phyloP scores from a whole-genome alignment of 1,140 invertebrate genomes.

The Fopius arisanus region DNA sequence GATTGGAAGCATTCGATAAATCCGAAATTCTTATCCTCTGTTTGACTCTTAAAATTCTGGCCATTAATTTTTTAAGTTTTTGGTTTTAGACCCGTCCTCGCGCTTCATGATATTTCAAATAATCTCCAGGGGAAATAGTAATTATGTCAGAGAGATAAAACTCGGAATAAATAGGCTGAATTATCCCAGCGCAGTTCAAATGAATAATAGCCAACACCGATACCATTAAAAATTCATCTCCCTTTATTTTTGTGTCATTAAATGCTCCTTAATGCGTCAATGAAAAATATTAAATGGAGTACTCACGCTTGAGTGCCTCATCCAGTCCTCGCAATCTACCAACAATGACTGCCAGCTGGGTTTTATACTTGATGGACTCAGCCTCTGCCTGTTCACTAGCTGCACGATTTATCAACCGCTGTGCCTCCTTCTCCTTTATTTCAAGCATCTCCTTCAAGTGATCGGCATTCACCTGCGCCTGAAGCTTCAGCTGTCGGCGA shows the following conservation, averaged over 20 bases:
- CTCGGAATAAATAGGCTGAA: too few species aligned
- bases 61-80: too few species aligned
- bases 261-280: background rate
- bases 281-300: constrained; percentile 10
- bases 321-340: constrained; percentile 89
- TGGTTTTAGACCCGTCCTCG: too few species aligned
- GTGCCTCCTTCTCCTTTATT: constrained; percentile 75
- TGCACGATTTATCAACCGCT: constrained; percentile 70
- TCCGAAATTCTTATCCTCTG: too few species aligned
- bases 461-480: constrained; percentile 84
- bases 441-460: constrained; percentile 79
- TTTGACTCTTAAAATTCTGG: too few species aligned
- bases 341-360: constrained; percentile 81
- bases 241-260: background rate
- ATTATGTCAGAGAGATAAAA: too few species aligned
- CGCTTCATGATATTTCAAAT: too few species aligned
- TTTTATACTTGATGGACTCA: constrained; percentile 76
- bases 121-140: too few species aligned
- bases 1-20: too few species aligned
- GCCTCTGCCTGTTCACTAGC: constrained; percentile 76
- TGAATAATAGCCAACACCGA: background rate
- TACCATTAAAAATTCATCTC: background rate
- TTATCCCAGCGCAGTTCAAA: background rate
- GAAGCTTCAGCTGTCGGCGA: constrained; percentile 78
- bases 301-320: constrained; percentile 82